Evolutionary conservation across 2,888 invertebrate species (phyloP).

Genomic region (Eumacrocentrus americanus): DNA sequence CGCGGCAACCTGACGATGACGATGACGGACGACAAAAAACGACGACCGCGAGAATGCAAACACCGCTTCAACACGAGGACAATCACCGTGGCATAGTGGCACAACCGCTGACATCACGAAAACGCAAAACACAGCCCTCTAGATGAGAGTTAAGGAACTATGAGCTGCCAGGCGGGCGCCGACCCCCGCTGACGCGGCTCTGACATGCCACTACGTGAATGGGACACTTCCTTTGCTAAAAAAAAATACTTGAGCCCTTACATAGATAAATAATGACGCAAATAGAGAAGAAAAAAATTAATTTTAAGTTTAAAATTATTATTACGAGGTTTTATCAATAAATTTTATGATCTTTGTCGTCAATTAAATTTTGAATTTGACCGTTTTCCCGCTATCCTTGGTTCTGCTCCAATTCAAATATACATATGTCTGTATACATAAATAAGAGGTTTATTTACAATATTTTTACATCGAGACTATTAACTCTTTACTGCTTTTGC

Average conservation of each 20-base stretch:
- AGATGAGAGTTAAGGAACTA: constrained; percentile 34
- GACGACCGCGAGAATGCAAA: constrained; percentile 27
- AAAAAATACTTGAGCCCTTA: neutral
- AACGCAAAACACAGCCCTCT: constrained; percentile 19
- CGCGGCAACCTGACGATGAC: constrained; percentile 24
- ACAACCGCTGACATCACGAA: constrained; percentile 30
- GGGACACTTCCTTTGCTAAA: neutral
- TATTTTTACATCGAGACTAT: neutral
- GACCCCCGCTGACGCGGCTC: constrained; percentile 53
- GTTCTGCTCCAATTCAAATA: too few species aligned
- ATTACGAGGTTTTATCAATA: too few species aligned
- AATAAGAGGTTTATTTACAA: too few species aligned
- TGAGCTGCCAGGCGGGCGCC: constrained; percentile 49
- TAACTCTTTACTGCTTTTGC: constrained; percentile 63
- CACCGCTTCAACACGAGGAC: constrained; percentile 11
- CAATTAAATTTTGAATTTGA: too few species aligned
- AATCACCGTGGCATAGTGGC: constrained; percentile 23
- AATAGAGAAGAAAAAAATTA: too few species aligned
- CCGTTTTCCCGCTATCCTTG: too few species aligned
- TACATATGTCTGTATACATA: too few species aligned
- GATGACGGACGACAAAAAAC: constrained; percentile 38
- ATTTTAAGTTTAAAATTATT: too few species aligned
- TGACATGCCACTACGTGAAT: constrained; percentile 44
- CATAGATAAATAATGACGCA: neutral
- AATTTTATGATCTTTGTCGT: too few species aligned